Conservation (phyloP, 2,113 vertebrate species). For the Bothrops jararaca region DNA sequence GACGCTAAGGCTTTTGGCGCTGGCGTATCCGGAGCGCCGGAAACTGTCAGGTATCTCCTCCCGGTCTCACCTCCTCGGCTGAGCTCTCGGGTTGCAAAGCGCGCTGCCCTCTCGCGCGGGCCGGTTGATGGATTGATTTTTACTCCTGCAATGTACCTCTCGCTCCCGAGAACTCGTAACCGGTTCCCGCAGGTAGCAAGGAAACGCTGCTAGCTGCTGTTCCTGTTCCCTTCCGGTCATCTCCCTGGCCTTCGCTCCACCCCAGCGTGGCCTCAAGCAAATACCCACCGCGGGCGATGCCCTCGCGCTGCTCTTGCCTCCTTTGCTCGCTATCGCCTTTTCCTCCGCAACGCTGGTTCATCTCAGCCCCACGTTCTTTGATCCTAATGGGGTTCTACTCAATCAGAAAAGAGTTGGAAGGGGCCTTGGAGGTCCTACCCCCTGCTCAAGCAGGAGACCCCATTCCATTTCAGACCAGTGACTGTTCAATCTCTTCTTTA, state of each 20-base stretch:
- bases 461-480: no score
- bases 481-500: no score
- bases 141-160: not conserved
- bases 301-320: not conserved
- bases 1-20: conserved; percentile 71
- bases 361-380: not conserved
- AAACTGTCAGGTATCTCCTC: conserved; percentile 78
- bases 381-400: not conserved
- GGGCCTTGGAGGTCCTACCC: no score
- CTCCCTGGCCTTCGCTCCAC: not conserved
- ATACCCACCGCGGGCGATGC: not conserved
- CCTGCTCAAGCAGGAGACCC: no score
- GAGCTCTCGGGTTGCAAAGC: not conserved
- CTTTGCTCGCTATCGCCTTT: not conserved
- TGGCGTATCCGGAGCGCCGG: conserved; percentile 82
- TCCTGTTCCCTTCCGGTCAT: not conserved
- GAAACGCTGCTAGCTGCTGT: no score
- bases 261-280: not conserved
- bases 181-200: not conserved
- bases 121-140: no score
- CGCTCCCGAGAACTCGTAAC: not conserved
- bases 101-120: not conserved
- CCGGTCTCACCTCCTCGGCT: not conserved
- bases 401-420: not conserved
- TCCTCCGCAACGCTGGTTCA: not conserved